Evolutionary conservation across 2,888 invertebrate genomes (phyloP), one percentile per base, ranked within the genome.

Genomic region (Dryobota labecula): DNA sequence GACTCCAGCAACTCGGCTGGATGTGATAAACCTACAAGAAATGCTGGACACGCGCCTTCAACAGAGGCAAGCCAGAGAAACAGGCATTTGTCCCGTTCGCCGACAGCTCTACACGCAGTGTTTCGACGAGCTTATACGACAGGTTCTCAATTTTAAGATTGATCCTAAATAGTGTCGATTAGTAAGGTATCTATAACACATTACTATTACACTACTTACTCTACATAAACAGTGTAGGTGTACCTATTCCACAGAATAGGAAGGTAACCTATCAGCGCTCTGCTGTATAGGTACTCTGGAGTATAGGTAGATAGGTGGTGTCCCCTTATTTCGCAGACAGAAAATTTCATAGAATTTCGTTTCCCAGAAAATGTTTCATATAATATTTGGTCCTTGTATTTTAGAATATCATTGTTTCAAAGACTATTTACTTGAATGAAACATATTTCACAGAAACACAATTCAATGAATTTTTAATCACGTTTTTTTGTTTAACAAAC

Each of bases 1-100:
- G 70, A 99, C 98, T 4, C 99, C 99, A 6, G 99, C 99, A 1
- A 99, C 99, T 0, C 96, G 99, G 63, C 96, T 99, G 86, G 99
- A 99, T 94, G 99, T 99, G 20, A 98, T 99, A 82, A 99, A 99
- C 93, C 96, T 99, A 24, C 99, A 99, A 95, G 99, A 99, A 93
- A 98, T 99, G 95, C 95, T 99, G 61, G 99, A 99, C 92, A 98
- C 98, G 88, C 97, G 98, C 79, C 95, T 99, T 66, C 98, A 98
- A 89, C 98, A 98, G 90, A 96, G 98, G n/a, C 98, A 99, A 93
- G 99, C 99, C 2, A 96, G 99, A 82, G 99, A 99, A 95, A 99
- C 99, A 0, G 99, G 99, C 47, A 99, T 99, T 87, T 99, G 99
- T 92, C 99, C 99, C 0, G 98, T 99, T 65, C 97, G 99, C 61